Evolutionary conservation across 2,888 invertebrate species (phyloP), one percentile per base, ranked within the genome.

Genomic region (Tortrix viridana): DNA sequence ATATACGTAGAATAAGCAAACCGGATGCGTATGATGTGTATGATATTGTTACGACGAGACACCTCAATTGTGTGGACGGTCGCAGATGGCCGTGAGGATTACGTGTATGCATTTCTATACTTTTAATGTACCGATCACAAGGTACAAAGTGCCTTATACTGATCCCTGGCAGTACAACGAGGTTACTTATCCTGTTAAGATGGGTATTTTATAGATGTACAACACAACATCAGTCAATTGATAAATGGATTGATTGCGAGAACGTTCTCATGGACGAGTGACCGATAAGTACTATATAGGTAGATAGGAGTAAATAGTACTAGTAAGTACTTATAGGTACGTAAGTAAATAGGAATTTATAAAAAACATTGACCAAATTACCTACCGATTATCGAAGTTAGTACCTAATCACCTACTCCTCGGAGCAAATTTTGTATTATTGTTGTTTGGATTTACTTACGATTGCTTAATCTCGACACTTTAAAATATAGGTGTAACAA

Each of bases 231-330:
- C 50, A 50, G 50, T 47, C 62, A 62, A 62, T 62, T 62, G 62
- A 50, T 57, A 62, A 56, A 62, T 57, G 50, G 56, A 62, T 50
- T 62, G 37, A 57, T 61, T 56, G 44, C 49, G 18, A 49, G 52
- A 52, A 52, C 41, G 56, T 50, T 62, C 62, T 46, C 41, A 41
- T 26, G 44, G 22, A 37, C 46, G 32, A 32, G 32, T 12, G 43
- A 50, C 37, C 41, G 41, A 23, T 12, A 59, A 37, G 18, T 44
- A 19, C 44, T 44, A 9, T 0, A 9, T 18, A 18, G 3, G 3
- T 18, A 7, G 7, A 0, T n/a, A 12, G n/a, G 0, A n/a, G 12
- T n/a, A 12, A 41, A 49, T 1, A 32, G 32, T 32, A 32, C 3
- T 43, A 18, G n/a, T 14, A 16, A 14, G 38, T 4, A 26, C n/a